Conservation (phyloP, 1,140 invertebrate species). For the Lutraria rhynchaena region DNA sequence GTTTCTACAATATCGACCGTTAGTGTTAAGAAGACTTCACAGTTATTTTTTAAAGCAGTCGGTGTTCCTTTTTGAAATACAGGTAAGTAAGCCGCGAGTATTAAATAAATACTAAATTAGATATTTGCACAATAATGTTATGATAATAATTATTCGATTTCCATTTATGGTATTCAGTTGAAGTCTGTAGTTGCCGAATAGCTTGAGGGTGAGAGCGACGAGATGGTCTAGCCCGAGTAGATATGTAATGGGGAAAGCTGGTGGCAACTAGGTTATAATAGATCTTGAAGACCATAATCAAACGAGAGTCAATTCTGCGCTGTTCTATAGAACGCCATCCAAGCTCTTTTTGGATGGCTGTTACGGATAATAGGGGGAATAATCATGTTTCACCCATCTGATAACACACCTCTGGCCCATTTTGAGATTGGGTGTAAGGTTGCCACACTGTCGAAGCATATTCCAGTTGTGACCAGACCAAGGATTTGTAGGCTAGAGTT, state of each 20-base stretch:
- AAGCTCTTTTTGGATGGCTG: background rate
- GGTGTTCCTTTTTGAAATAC: too few species aligned
- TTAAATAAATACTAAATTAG: too few species aligned
- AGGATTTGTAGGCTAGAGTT: constrained; percentile 1
- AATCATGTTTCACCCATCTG: constrained; percentile 4
- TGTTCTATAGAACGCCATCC: too few species aligned
- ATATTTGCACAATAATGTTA: too few species aligned
- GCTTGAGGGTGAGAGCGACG: background rate
- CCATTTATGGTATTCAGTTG: constrained; percentile 33
- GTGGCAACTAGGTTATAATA: background rate
- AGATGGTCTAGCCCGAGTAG: background rate
- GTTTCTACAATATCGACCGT: too few species aligned
- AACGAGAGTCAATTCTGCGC: background rate
- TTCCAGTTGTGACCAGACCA: background rate
- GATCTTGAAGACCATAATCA: background rate
- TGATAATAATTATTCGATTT: too few species aligned
- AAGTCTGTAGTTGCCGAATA: background rate
- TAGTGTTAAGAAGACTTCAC: too few species aligned
- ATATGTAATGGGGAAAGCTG: background rate
- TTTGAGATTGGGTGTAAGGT: background rate
- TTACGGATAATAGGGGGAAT: background rate
- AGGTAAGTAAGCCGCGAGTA: too few species aligned
- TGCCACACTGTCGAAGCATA: background rate
- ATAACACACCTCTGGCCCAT: background rate
- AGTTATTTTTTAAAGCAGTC: too few species aligned